Evolutionary conservation across 2,888 invertebrate genomes (phyloP).

Genomic region (Andrena bucephala): DNA sequence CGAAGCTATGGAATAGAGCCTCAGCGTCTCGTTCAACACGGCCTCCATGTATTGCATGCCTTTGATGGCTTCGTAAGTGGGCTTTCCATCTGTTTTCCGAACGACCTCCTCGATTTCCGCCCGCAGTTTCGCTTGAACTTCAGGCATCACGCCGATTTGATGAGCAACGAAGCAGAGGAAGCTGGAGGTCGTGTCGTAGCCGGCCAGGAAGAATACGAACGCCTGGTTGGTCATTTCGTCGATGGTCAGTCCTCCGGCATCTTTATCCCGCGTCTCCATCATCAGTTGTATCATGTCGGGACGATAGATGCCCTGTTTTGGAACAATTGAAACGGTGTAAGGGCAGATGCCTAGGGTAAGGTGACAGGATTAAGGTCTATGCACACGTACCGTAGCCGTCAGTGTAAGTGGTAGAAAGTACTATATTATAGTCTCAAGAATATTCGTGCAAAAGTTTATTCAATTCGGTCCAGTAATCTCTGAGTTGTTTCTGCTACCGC

Average conservation of each 20-base stretch:
- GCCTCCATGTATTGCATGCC: slow-evolving; percentile 87
- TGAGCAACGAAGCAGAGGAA: slow-evolving; percentile 72
- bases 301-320: slow-evolving; percentile 77
- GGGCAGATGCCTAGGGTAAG: neutral
- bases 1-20: slow-evolving; percentile 71
- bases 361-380: too few relatives aligned
- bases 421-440: too few relatives aligned
- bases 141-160: slow-evolving; percentile 80
- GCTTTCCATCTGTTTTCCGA: slow-evolving; percentile 70
- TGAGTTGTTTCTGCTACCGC: too few relatives aligned
- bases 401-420: too few relatives aligned
- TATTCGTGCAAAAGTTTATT: too few relatives aligned
- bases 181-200: slow-evolving; percentile 76
- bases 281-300: slow-evolving; percentile 88
- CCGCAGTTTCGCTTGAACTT: slow-evolving; percentile 84
- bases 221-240: slow-evolving; percentile 85
- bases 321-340: too few relatives aligned
- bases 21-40: slow-evolving; percentile 82
- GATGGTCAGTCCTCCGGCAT: slow-evolving; percentile 51
- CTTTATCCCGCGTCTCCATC: slow-evolving; percentile 83
- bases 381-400: too few relatives aligned
- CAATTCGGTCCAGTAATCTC: too few relatives aligned
- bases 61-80: slow-evolving; percentile 83
- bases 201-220: slow-evolving; percentile 76
- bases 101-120: slow-evolving; percentile 78